phyloP scores from a whole-genome alignment of 2,888 invertebrate genomes.

The Sepioteuthis lessoniana region DNA sequence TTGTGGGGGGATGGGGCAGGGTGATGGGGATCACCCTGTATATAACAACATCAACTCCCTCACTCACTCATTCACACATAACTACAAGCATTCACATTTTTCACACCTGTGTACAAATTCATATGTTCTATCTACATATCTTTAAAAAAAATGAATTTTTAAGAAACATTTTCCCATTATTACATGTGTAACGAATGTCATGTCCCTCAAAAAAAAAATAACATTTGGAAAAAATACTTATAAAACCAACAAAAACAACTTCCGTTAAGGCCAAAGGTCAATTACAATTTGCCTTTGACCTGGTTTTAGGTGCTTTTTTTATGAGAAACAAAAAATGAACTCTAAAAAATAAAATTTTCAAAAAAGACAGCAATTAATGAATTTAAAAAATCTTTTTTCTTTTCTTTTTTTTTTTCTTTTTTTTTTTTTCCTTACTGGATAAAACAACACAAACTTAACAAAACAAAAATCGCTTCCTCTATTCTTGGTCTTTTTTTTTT shows the following conservation, averaged over 20 bases:
- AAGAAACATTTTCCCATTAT: not conserved
- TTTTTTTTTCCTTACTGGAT: not conserved
- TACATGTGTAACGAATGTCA: not conserved
- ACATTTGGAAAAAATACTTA: not conserved
- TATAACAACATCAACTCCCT: not conserved
- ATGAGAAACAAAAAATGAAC: not conserved
- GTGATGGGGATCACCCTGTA: not conserved
- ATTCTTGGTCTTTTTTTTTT: not conserved
- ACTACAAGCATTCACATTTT: not conserved
- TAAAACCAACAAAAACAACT: not conserved
- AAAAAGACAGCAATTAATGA: not conserved
- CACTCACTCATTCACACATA: not conserved
- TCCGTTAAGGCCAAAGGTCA: not conserved
- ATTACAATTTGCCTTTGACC: not conserved
- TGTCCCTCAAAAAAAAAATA: not conserved
- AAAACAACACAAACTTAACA: not conserved
- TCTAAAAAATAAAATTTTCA: not conserved
- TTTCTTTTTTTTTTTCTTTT: not conserved
- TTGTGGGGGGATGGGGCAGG: too few relatives aligned
- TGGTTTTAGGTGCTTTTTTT: not conserved
- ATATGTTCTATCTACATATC: not conserved
- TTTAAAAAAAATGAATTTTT: not conserved
- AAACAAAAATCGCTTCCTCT: slow-evolving; percentile 14
- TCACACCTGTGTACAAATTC: not conserved
- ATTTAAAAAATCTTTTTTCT: not conserved